Conservation (phyloP, 2,113 vertebrate genomes). For the Megaptera novaeangliae region DNA sequence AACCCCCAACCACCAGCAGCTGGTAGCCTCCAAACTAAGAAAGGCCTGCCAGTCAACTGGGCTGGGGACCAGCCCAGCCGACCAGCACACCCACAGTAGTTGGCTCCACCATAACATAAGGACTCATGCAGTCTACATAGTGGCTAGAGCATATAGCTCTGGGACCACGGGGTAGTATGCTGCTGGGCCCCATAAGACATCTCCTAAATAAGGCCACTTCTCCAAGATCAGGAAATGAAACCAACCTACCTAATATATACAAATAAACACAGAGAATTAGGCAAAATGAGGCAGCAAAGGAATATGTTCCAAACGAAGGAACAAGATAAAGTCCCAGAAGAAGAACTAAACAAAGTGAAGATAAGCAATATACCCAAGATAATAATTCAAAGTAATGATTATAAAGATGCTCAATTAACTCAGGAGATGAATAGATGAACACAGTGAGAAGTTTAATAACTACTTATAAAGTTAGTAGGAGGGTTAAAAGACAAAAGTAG, state of each 20-base stretch:
- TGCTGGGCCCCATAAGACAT: neutral
- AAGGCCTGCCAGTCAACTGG: neutral
- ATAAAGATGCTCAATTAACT: neutral
- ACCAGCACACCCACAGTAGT: neutral
- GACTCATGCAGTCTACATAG: neutral
- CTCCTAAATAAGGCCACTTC: neutral
- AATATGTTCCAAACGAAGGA: neutral
- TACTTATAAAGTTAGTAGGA: neutral
- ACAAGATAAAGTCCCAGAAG: neutral
- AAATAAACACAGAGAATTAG: neutral
- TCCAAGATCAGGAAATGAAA: neutral
- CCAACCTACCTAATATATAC: neutral
- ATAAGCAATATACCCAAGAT: neutral
- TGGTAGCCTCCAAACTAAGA: neutral
- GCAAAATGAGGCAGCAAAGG: neutral
- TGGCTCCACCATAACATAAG: neutral
- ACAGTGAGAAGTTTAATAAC: neutral
- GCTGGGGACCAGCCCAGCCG: neutral
- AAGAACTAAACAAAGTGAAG: neutral
- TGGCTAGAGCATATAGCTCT: neutral
- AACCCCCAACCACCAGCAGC: neutral
- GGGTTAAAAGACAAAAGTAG: neutral
- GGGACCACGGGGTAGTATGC: fast-evolving
- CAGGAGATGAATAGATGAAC: neutral
- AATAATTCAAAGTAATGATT: neutral